phyloP scores from a whole-genome alignment of 1,140 invertebrate genomes.

The Apis dorsata region DNA sequence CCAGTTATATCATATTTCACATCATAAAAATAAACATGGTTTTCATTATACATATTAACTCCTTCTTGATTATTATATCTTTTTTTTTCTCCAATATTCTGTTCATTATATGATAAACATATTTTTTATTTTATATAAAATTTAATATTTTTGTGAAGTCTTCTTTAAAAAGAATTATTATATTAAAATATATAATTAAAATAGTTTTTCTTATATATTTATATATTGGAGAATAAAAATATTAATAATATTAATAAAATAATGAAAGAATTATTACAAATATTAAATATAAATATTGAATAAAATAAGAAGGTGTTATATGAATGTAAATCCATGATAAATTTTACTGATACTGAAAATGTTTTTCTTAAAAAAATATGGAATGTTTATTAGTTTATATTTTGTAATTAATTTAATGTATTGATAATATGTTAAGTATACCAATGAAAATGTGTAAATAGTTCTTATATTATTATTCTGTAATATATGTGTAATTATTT shows the following conservation, averaged over 20 bases:
- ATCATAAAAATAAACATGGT: constrained; percentile 39
- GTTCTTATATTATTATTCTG: constrained; percentile 15
- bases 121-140: constrained; percentile 22
- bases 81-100: constrained; percentile 8
- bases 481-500: constrained; percentile 23
- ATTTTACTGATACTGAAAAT: constrained; percentile 76
- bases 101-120: background rate
- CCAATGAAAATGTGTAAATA: constrained; percentile 4
- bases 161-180: background rate
- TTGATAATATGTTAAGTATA: constrained; percentile 16
- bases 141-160: background rate
- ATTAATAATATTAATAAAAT: background rate
- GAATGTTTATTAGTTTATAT: constrained; percentile 34
- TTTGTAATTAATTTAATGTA: constrained; percentile 15
- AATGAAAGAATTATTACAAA: background rate
- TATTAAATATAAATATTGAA: background rate
- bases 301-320: constrained; percentile 35
- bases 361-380: constrained; percentile 38
- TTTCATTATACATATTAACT: constrained; percentile 47
- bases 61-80: constrained; percentile 24
- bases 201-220: background rate
- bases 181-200: background rate
- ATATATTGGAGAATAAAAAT: background rate
- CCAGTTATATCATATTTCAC: constrained; percentile 40
- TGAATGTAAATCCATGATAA: constrained; percentile 35